Conservation (phyloP, 2,113 vertebrate species). For the Tor tambroides region DNA sequence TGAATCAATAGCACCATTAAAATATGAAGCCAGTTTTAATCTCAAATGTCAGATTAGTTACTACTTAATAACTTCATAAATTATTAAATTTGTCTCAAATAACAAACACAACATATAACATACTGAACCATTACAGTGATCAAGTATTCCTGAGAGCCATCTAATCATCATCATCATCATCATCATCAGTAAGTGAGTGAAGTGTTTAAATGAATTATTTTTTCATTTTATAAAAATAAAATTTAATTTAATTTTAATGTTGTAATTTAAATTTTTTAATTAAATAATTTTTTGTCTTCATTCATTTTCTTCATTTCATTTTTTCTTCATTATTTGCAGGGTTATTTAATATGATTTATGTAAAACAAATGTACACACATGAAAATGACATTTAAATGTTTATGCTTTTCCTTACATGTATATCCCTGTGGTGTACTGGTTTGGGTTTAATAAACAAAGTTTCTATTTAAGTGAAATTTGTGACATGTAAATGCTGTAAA, state of each 20-base stretch:
- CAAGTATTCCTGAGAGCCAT: not conserved
- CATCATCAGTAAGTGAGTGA: too few relatives aligned
- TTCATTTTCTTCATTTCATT: too few relatives aligned
- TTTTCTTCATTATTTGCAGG: not conserved
- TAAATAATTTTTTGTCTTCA: too few relatives aligned
- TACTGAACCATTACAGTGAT: not conserved
- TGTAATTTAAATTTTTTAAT: too few relatives aligned
- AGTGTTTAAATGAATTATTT: too few relatives aligned
- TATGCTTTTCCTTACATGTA: not conserved
- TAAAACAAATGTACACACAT: not conserved
- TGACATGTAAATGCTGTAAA: too few relatives aligned
- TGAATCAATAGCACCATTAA: not conserved
- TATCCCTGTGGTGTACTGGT: too few relatives aligned
- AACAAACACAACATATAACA: not conserved
- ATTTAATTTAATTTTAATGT: too few relatives aligned
- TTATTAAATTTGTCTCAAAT: not conserved
- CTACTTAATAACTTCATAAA: not conserved
- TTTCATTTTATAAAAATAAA: too few relatives aligned
- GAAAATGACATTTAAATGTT: not conserved
- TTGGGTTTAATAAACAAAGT: not conserved
- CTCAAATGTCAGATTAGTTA: not conserved
- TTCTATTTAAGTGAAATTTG: not conserved
- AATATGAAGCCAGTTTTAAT: not conserved
- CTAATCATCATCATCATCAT: not conserved
- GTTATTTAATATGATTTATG: not conserved